Evolutionary conservation across 2,113 vertebrate species (phyloP).

Genomic region (Empidonax traillii): DNA sequence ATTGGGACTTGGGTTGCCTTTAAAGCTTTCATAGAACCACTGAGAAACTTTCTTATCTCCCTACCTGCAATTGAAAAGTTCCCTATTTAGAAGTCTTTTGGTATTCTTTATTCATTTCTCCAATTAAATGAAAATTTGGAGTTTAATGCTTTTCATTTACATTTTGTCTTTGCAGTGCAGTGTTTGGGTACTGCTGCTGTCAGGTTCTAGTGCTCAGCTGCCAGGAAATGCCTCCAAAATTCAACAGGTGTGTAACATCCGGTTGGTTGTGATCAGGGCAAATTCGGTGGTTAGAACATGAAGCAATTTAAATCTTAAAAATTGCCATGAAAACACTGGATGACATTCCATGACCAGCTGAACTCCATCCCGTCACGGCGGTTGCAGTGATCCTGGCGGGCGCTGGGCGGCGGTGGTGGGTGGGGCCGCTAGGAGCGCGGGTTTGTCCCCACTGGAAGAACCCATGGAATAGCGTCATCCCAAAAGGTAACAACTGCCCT

Average conservation of each 20-base stretch:
- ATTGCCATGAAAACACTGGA: fast-evolving
- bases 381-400: neutral
- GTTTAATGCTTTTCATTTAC: neutral
- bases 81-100: neutral
- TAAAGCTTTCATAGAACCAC: neutral
- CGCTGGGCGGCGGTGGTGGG: neutral
- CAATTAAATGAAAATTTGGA: neutral
- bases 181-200: fast-evolving
- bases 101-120: neutral
- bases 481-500: neutral
- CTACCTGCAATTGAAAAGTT: neutral
- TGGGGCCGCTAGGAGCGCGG: neutral
- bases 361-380: neutral
- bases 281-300: fast-evolving
- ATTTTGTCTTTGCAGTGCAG: neutral
- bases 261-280: neutral
- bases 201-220: fast-evolving
- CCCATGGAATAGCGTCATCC: neutral
- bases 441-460: no score
- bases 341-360: fast-evolving
- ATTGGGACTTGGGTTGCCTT: neutral
- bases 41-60: neutral
- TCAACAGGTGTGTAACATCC: neutral
- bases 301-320: neutral
- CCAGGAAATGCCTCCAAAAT: fast-evolving